phyloP scores from a whole-genome alignment of 1,140 invertebrate species.

The Lepidurus arcticus region DNA sequence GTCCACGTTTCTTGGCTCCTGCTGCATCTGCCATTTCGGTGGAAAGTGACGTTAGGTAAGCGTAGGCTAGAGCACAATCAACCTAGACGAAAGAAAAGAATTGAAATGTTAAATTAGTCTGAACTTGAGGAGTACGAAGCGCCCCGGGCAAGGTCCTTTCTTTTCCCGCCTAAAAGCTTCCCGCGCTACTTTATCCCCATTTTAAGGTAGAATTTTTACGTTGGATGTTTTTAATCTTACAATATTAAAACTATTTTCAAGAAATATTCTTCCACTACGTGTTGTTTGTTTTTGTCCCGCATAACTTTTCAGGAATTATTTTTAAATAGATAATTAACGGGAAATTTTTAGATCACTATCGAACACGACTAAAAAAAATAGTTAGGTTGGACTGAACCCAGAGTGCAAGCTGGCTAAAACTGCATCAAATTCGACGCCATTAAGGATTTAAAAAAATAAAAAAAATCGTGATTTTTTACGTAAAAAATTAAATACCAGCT shows the following conservation, averaged over 20 bases:
- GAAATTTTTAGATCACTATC: no score
- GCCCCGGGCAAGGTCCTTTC: constrained; percentile 10
- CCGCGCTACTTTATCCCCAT: not conserved
- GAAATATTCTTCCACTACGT: not conserved
- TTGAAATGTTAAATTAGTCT: not conserved
- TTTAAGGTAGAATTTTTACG: not conserved
- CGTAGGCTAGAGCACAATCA: constrained; percentile 4
- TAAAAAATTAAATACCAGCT: no score
- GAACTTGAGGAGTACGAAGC: constrained; percentile 17
- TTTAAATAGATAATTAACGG: no score
- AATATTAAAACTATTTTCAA: not conserved
- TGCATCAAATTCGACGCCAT: no score
- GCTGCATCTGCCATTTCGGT: constrained; percentile 32
- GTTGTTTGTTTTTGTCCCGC: no score
- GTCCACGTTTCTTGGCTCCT: constrained; percentile 32
- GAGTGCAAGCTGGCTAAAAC: no score
- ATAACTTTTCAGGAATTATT: no score
- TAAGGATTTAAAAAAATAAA: no score
- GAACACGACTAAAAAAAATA: no score
- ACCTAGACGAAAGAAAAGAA: not conserved
- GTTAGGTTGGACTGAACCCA: no score
- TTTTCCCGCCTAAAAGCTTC: constrained; percentile 6
- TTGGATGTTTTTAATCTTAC: constrained; percentile 19
- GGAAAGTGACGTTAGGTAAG: not conserved
- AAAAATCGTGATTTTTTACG: no score